Base-by-base conservation (phyloP, 2,797 vertebrate genomes). In the Momotus momota region DNA sequence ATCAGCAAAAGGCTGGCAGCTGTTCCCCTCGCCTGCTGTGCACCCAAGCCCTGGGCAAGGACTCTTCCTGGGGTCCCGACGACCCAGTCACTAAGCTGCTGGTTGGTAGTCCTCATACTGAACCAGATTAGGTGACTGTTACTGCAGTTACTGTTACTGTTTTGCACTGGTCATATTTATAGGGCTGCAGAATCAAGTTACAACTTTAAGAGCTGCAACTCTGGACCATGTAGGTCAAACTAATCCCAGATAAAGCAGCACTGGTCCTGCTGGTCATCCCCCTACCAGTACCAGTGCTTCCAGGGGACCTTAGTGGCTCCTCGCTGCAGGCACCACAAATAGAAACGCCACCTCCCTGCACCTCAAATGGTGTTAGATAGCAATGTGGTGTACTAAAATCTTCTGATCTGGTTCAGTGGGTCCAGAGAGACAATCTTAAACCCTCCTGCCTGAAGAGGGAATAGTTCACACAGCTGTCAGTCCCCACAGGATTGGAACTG, bases 81-180 rank as follows among this genome's bases (percentile, higher is more conserved):
- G 31, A 51, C 31, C 81, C 27, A 1, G 33, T 60, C 31, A 23
- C 3, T 87, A 12, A 61, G 79, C 49, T 94, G 66, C 20, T 41
- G 74, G 66, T 65, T 89, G 55, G 25, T 6, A 38, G 26, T 46
- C 20, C 16, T 58, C 75, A 48, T 62, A 73, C 82, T 85, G 82
- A 82, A 77, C 72, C 16, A 9, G 38, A 54, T 91, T 87, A 75
- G 23, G 18, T 3, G 27, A 71, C 61, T 86, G 61, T 90, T 94
- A 61, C 72, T 92, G 80, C 91, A 93, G 88, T 82, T 90, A 88
- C 94, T 90, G 86, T 95, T 85, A 67, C 93, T 93, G 85, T 87
- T 96, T 91, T 81, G 72, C 43, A 48, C 72, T 1, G 5, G 22
- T 45, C 27, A 0, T 86, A 81, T 96, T 93, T 78, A 94, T 72